These are phyloP conservation scores for Listrodromus nycthemerus DNA, from an alignment of 2,888 invertebrate genomes.

Conservation along the genomic window DNA sequence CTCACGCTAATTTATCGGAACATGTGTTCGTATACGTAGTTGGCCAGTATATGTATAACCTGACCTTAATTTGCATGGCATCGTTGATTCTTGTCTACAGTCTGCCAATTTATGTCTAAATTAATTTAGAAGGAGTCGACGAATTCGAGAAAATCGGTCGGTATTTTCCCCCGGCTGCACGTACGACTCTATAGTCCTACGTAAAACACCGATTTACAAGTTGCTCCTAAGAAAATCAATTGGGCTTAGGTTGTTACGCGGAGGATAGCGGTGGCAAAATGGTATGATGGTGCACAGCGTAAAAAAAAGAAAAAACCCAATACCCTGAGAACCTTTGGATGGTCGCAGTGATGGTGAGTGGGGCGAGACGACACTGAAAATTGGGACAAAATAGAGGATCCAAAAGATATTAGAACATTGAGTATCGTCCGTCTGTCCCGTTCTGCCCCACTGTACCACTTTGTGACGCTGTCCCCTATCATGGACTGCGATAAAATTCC, in stretches of 20 bases:
- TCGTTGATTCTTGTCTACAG: slow-evolving; percentile 28
- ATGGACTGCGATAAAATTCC: slow-evolving; percentile 1
- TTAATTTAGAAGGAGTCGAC: slow-evolving; percentile 39
- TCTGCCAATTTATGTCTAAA: slow-evolving; percentile 50
- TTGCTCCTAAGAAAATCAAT: slow-evolving; percentile 18
- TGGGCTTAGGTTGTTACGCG: slow-evolving; percentile 20
- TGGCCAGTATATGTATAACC: slow-evolving; percentile 37
- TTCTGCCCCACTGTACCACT: too few relatives aligned
- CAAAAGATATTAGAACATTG: too few relatives aligned
- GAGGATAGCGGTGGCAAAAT: background rate
- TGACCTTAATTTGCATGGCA: slow-evolving; percentile 44
- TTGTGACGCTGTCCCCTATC: background rate
- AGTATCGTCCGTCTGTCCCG: too few relatives aligned
- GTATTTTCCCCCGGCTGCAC: slow-evolving; percentile 33
- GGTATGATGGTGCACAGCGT: too few relatives aligned
- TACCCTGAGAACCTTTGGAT: too few relatives aligned
- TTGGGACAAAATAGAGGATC: too few relatives aligned
- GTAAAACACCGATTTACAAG: background rate
- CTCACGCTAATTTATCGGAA: slow-evolving; percentile 16
- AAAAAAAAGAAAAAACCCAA: too few relatives aligned
- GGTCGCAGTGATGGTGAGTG: too few relatives aligned
- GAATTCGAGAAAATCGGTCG: slow-evolving; percentile 47
- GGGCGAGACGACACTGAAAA: too few relatives aligned
- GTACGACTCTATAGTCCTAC: too few relatives aligned
- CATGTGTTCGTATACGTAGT: slow-evolving; percentile 39